phyloP scores from a whole-genome alignment of 2,797 vertebrate genomes.

The Adelosebastes latens region DNA sequence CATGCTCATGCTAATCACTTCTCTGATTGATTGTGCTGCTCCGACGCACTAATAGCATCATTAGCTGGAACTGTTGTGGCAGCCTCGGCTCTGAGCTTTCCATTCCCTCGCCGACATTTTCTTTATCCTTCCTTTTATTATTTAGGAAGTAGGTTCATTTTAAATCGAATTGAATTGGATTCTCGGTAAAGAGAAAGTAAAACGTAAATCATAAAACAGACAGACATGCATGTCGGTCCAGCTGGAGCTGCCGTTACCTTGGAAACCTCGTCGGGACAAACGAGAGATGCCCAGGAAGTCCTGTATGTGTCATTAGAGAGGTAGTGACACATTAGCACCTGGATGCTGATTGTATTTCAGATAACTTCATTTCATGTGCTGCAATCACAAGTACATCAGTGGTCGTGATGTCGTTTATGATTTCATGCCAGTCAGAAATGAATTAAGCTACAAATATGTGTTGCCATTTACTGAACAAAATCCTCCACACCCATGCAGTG shows the following conservation, averaged over 20 bases:
- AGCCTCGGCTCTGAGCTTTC: conserved; percentile 59
- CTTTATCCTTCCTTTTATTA: conserved; percentile 52
- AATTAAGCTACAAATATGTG: not conserved
- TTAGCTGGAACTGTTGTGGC: conserved; percentile 75
- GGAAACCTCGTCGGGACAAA: conserved; percentile 31
- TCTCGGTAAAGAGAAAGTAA: conserved; percentile 21
- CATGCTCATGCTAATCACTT: conserved; percentile 81
- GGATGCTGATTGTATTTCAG: not conserved
- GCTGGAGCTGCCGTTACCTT: conserved; percentile 40
- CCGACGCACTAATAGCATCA: conserved; percentile 77
- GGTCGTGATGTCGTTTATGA: not conserved
- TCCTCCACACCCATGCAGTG: not conserved
- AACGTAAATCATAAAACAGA: not conserved
- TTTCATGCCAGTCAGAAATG: not conserved
- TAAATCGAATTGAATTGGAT: conserved; percentile 47
- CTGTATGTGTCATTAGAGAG: conserved; percentile 10
- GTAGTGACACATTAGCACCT: not conserved
- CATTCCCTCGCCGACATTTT: conserved; percentile 42
- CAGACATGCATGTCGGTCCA: not conserved
- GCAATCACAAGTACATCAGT: not conserved
- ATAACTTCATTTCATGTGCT: not conserved
- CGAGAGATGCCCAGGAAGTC: not conserved
- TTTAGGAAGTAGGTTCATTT: conserved; percentile 49
- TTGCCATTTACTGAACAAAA: not conserved
- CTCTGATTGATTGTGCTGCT: conserved; percentile 77